Conservation (phyloP, 2,888 invertebrate genomes). For the Sinodicranocentrus sp. region DNA sequence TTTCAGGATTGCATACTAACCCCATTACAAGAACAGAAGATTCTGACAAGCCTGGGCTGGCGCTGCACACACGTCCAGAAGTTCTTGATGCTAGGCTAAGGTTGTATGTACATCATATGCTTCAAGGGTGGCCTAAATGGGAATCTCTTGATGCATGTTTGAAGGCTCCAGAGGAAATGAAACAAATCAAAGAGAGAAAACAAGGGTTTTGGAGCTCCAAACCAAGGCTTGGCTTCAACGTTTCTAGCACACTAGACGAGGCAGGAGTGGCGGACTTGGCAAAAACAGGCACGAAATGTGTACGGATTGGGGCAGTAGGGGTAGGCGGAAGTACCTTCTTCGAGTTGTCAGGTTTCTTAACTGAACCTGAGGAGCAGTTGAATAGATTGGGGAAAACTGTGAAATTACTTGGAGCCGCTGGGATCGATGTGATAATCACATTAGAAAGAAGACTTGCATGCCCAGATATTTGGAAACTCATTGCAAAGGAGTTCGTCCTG, state of each 20-base stretch:
- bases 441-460: constrained; percentile 58
- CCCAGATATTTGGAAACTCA: constrained; percentile 44
- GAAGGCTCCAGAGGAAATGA: background rate
- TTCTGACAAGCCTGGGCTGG: constrained; percentile 60
- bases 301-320: constrained; percentile 69
- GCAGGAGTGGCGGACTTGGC: constrained; percentile 39
- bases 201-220: constrained; percentile 48
- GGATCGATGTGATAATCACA: constrained; percentile 55
- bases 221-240: constrained; percentile 60
- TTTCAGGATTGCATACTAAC: background rate
- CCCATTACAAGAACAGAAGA: constrained; percentile 65
- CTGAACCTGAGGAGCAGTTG: constrained; percentile 45
- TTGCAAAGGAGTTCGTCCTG: constrained; percentile 44
- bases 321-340: constrained; percentile 37
- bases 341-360: constrained; percentile 55
- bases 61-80: constrained; percentile 68
- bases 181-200: constrained; percentile 28
- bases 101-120: constrained; percentile 70
- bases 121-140: constrained; percentile 69
- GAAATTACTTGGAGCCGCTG: constrained; percentile 4
- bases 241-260: constrained; percentile 54
- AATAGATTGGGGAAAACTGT: constrained; percentile 28
- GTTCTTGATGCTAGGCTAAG: constrained; percentile 67
- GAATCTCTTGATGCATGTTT: background rate
- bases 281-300: constrained; percentile 46